Base-by-base conservation (phyloP, 2,797 vertebrate genomes). In the Parauchenoglanis punctatus region DNA sequence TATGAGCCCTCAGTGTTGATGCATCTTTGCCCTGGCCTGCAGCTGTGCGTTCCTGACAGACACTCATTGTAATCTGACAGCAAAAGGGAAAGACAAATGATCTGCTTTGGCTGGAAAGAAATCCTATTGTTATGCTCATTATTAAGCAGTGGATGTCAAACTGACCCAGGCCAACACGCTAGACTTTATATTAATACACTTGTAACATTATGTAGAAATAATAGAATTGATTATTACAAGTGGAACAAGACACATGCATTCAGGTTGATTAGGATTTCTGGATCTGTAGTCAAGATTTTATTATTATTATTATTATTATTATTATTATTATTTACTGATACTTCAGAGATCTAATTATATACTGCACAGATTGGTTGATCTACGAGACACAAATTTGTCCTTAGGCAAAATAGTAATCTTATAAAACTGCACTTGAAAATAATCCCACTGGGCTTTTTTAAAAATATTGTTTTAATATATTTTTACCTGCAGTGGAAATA, bases 11-110 rank as follows among this genome's bases (percentile, higher is more conserved):
- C 40, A 0, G 95, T 98, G 76, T 99, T 99, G 84, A 99, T 94
- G 90, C 98, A 99, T 52, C 93, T 91, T 83, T 97, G 96, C 2
- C 97, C 97, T 0, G 89, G 86, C 31, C 94, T 90, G 86, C 97
- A 99, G 90, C 82, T 94, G 90, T 98, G 96, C 6, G 85, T 88
- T 2, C 93, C 93, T 0, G 90, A 95, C 92, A 98, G 94, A 81
- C 98, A 99, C 78, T 99, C 97, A 0, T 99, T 97, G 35, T 97
- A 91, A 90, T 99, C 98, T 99, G 92, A 44, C 25, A 86, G 23
- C 65, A 81, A 52, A 56, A 59, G n/a, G 31, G 15, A 31, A 67
- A 77, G 5, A 63, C 15, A 78, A 20, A 58, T 58, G 3, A 20
- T 59, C 8, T 77, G 18, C 31, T n/a, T 13, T 76, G 25, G 12